Percentiles rank a stretch among this genome's conserved stretches.
These are phyloP conservation scores for Spinibarbus caldwelli DNA, from an alignment of 2,797 vertebrate species.

Conservation along the genomic window DNA sequence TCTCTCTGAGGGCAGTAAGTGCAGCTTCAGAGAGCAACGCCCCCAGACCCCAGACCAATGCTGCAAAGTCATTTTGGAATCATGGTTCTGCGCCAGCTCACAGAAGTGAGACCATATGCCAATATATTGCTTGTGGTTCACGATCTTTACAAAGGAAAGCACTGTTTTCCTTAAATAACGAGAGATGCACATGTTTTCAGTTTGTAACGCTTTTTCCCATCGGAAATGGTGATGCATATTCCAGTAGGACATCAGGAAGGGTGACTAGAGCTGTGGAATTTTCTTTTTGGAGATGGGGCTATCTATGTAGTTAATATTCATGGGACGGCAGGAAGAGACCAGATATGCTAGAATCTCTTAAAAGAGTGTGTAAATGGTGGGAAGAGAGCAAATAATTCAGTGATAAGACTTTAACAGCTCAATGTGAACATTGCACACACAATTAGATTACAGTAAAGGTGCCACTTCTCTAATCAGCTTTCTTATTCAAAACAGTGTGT, in stretches of 20 bases:
- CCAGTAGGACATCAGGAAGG: conserved; percentile 61
- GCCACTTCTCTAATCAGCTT: not conserved
- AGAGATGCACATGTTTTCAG: conserved; percentile 55
- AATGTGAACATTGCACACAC: conserved; percentile 10
- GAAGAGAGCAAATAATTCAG: conserved; percentile 18
- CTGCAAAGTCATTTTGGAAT: conserved; percentile 33
- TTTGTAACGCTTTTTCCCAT: conserved; percentile 61
- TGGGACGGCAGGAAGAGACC: not conserved
- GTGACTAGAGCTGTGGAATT: conserved; percentile 24
- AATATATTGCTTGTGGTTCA: conserved; percentile 47
- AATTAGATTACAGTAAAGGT: conserved; percentile 13
- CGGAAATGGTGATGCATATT: conserved; percentile 68
- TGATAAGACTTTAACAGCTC: conserved; percentile 29
- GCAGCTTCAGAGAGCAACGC: conserved; percentile 18
- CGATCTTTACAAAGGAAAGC: conserved; percentile 45
- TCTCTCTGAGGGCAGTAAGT: no score
- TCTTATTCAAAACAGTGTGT: conserved; percentile 38
- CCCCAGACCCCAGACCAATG: conserved; percentile 7
- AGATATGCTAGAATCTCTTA: not conserved
- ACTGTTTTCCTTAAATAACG: conserved; percentile 27
- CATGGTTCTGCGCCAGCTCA: conserved; percentile 39
- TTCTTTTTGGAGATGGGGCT: not conserved
- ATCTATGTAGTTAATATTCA: conserved; percentile 16
- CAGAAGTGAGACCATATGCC: conserved; percentile 56
- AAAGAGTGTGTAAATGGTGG: conserved; percentile 14